phyloP scores from a whole-genome alignment of 92 coral and sea anemone genomes.

The Meandrina meandrites region DNA sequence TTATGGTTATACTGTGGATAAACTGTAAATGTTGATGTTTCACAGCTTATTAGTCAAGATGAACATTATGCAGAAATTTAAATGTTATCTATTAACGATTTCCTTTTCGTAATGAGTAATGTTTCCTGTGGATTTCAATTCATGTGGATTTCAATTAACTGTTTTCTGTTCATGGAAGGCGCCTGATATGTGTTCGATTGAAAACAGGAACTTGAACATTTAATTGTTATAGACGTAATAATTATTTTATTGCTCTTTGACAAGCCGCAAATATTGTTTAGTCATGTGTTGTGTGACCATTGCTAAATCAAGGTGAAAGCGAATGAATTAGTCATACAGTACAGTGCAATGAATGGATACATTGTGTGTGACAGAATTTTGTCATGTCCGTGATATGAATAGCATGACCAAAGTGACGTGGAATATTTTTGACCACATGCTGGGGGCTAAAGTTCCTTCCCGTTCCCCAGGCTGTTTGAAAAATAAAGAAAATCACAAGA shows the following conservation, averaged over 20 bases:
- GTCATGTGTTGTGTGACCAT: too few relatives aligned
- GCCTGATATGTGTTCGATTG: neutral
- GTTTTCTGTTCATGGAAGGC: neutral
- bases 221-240: neutral
- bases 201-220: neutral
- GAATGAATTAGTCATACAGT: too few relatives aligned
- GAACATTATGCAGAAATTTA: neutral
- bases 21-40: neutral
- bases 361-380: too few relatives aligned
- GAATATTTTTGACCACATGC: too few relatives aligned
- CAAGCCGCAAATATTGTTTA: neutral
- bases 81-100: neutral
- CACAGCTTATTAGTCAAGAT: neutral
- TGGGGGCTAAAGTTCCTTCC: too few relatives aligned
- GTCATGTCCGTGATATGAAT: too few relatives aligned
- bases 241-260: neutral
- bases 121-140: constrained; percentile 1
- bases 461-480: too few relatives aligned
- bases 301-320: too few relatives aligned
- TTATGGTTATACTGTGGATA: neutral
- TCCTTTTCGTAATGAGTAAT: neutral
- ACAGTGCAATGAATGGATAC: too few relatives aligned
- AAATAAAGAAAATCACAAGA: too few relatives aligned
- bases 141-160: neutral
- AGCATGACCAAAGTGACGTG: too few relatives aligned